phyloP scores from a whole-genome alignment of 2,888 invertebrate genomes.

The Danaus chrysippus region DNA sequence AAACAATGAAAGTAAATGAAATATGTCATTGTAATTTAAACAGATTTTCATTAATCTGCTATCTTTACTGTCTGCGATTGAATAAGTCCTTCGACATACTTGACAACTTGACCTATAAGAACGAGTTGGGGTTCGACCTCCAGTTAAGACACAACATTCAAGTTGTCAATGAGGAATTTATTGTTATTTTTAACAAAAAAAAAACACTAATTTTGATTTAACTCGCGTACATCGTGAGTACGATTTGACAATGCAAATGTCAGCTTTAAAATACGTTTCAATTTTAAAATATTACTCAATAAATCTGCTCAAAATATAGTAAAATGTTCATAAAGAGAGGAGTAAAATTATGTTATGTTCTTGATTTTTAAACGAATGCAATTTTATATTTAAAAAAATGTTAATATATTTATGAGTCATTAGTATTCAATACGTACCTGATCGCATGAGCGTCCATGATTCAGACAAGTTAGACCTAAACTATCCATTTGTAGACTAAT shows the following conservation, averaged over 20 bases:
- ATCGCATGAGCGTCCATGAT: slow-evolving; percentile 21
- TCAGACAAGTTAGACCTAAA: slow-evolving; percentile 14
- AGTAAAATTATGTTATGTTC: too few species aligned
- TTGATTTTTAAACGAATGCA: too few species aligned
- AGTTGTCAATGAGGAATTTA: background rate
- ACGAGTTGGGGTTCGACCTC: slow-evolving; percentile 42
- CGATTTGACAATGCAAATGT: too few species aligned
- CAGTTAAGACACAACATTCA: slow-evolving; percentile 27
- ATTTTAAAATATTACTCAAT: too few species aligned
- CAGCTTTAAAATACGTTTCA: too few species aligned
- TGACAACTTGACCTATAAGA: slow-evolving; percentile 51
- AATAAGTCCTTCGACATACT: slow-evolving; percentile 40
- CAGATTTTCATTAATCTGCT: slow-evolving; percentile 24
- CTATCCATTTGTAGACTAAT: slow-evolving; percentile 25
- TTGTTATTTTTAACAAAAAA: background rate
- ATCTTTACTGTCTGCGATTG: slow-evolving; percentile 52
- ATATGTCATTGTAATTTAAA: slow-evolving; percentile 12
- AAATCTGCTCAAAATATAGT: too few species aligned
- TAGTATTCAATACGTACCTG: slow-evolving; percentile 26
- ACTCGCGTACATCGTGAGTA: too few species aligned
- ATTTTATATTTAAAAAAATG: too few species aligned
- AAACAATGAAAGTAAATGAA: background rate
- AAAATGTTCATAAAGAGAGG: too few species aligned
- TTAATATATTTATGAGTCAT: slow-evolving; percentile 10
- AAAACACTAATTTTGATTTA: too few species aligned